phyloP scores from a whole-genome alignment of 2,113 vertebrate species.

The Scomber japonicus region DNA sequence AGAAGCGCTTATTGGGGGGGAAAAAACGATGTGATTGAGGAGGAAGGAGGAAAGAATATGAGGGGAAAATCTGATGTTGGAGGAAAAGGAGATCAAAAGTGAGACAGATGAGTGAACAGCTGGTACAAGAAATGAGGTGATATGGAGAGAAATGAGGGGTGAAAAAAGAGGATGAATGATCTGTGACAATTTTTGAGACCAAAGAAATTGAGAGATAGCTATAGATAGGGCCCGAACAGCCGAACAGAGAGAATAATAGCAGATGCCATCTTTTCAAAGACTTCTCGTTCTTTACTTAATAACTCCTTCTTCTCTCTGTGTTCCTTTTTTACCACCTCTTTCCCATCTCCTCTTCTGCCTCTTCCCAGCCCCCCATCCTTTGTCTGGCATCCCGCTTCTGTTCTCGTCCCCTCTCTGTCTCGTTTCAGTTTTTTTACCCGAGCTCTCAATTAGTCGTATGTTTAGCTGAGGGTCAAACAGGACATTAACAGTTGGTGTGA shows the following conservation, averaged over 20 bases:
- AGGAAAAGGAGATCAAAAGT: constrained; percentile 63
- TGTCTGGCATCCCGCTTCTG: constrained; percentile 63
- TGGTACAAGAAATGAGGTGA: constrained; percentile 65
- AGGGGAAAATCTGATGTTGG: constrained; percentile 28
- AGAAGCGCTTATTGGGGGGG: constrained; percentile 17
- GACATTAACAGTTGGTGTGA: constrained; percentile 26
- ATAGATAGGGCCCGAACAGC: constrained; percentile 13
- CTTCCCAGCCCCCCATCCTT: constrained; percentile 73
- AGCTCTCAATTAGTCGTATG: constrained; percentile 54
- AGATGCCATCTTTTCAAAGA: constrained; percentile 44
- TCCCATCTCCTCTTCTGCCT: constrained; percentile 44
- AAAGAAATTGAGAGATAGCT: constrained; percentile 43
- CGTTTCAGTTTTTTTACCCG: constrained; percentile 43
- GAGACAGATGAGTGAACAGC: constrained; percentile 73
- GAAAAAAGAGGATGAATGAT: constrained; percentile 59
- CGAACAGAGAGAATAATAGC: constrained; percentile 10
- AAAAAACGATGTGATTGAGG: constrained; percentile 2
- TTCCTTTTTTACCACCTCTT: constrained; percentile 17
- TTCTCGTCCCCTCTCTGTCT: constrained; percentile 1
- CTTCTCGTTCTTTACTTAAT: constrained; percentile 32
- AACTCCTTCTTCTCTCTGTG: constrained; percentile 13
- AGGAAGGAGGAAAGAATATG: constrained; percentile 22
- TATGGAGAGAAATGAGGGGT: constrained; percentile 63
- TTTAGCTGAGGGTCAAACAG: constrained; percentile 71
- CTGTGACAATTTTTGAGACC: constrained; percentile 50